Evolutionary conservation across 2,888 invertebrate genomes (phyloP), one percentile per base, ranked within the genome.

Genomic region (Artemia sinica): DNA sequence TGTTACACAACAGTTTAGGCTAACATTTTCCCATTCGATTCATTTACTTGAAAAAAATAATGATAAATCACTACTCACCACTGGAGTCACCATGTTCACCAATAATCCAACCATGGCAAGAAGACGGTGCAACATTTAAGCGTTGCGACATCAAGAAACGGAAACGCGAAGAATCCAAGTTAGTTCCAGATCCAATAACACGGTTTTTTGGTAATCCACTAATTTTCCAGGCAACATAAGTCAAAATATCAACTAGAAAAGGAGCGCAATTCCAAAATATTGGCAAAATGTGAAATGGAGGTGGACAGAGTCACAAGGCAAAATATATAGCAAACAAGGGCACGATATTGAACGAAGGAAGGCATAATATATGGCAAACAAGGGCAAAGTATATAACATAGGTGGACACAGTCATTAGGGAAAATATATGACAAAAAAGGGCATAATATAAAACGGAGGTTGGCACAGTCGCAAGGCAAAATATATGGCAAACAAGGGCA

Each of bases 21-120:
- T 41, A 41, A 41, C 41, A 41, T 41, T 41, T 41, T 41, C 6
- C 41, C 3, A 41, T 41, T 41, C 41, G 6, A 41, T 41, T 41
- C 41, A 41, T 41, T 41, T 41, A 41, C 6, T 41, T 41, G 41
- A 41, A 41, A 41, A 41, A 50, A 66, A 41, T 0, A 41, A 41
- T 41, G 41, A 41, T 41, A 41, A 41, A 41, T 41, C 41, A 48
- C 52, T 65, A 72, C 79, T 76, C 75, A 86, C 86, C 90, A 73
- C 89, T 89, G 69, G 87, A 86, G 75, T 94, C 94, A 0, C 94
- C 94, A 75, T 94, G 94, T 76, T 94, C 94, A 50, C 94, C 94
- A 75, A 94, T 91, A 75, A 94, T 89, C 84, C 89, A 94, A 0
- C 90, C 93, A 76, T 94, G 92, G 75, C 88, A 88, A 72, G 88